Conservation (phyloP, 2,797 vertebrate genomes). For the Furcifer pardalis region DNA sequence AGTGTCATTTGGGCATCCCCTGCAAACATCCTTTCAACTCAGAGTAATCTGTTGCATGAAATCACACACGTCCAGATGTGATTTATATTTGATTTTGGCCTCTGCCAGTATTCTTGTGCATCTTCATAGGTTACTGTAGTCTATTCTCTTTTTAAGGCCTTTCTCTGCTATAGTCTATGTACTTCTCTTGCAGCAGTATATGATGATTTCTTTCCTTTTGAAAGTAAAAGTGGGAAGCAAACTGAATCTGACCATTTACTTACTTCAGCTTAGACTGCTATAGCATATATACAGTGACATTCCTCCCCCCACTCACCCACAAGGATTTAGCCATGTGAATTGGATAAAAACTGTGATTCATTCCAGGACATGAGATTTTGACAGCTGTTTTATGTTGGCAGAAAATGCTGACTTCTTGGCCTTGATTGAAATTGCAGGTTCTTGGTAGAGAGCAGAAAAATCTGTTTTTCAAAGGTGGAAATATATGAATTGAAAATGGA, state of each 20-base stretch:
- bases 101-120: background rate
- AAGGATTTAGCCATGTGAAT: conserved; percentile 67
- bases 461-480: conserved; percentile 69
- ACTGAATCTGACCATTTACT: background rate
- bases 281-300: conserved; percentile 65
- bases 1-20: too few relatives aligned
- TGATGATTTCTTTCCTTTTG: conserved; percentile 26
- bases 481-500: conserved; percentile 62
- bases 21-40: too few relatives aligned
- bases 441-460: conserved; percentile 67
- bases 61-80: too few relatives aligned
- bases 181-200: conserved; percentile 56
- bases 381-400: conserved; percentile 73
- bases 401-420: conserved; percentile 69
- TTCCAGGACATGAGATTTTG: conserved; percentile 71
- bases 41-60: too few relatives aligned
- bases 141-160: background rate
- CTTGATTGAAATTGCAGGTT: conserved; percentile 68
- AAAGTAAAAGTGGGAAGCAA: background rate
- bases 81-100: too few relatives aligned
- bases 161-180: conserved; percentile 54
- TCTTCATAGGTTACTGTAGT: background rate
- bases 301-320: conserved; percentile 43
- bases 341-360: conserved; percentile 63
- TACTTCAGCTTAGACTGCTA: conserved; percentile 23